These are phyloP conservation scores for Aplysia californica DNA, from an alignment of 1,140 invertebrate genomes.

Conservation along the genomic window DNA sequence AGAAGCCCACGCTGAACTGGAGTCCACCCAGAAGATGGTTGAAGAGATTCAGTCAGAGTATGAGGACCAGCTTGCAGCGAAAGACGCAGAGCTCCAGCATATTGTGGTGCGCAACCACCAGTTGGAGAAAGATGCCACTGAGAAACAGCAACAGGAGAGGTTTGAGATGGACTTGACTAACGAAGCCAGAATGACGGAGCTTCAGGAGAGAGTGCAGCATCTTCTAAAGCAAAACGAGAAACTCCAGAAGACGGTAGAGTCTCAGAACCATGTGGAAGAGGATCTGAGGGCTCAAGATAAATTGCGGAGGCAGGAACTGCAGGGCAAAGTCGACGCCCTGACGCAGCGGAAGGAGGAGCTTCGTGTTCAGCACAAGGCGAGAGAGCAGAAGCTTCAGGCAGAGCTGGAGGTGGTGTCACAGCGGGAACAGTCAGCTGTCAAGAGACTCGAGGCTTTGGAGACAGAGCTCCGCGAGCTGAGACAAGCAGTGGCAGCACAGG, in stretches of 20 bases:
- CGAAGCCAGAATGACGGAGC: background rate
- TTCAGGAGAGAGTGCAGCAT: background rate
- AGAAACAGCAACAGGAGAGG: background rate
- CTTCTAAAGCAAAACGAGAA: background rate
- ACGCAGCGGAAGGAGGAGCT: background rate
- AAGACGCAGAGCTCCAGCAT: conserved; percentile 11
- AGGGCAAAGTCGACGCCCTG: conserved; percentile 8
- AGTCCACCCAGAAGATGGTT: conserved; percentile 18
- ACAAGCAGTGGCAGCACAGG: conserved; percentile 19
- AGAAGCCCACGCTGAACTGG: conserved; percentile 26
- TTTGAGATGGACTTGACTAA: no score
- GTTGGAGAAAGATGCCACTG: background rate
- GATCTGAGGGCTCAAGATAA: background rate
- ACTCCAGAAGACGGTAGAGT: background rate
- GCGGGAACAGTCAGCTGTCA: conserved; percentile 14
- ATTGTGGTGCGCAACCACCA: background rate
- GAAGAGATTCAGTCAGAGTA: conserved; percentile 32
- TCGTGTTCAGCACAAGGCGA: background rate
- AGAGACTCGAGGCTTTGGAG: conserved; percentile 31
- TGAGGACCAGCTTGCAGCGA: conserved; percentile 32
- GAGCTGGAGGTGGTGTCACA: conserved; percentile 23
- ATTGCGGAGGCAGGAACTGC: conserved; percentile 6
- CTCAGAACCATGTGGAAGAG: background rate
- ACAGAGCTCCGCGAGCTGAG: conserved; percentile 30
- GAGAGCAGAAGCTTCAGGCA: background rate